Conservation (phyloP, 2,113 vertebrate genomes). For the Papio anubis region DNA sequence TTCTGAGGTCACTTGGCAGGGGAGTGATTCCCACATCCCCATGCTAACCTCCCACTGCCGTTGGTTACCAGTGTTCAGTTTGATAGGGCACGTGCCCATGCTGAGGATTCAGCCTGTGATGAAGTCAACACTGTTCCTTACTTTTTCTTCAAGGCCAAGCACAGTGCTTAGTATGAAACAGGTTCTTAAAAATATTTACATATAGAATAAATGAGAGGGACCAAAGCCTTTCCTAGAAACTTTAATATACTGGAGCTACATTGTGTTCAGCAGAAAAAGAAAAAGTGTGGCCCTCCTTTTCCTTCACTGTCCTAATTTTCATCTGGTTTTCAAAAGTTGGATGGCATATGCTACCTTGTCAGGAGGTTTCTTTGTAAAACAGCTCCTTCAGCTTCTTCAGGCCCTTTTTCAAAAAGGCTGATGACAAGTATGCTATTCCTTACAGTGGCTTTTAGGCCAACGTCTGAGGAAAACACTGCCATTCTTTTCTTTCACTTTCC, state of each 20-base stretch:
- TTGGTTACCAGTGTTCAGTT: background rate
- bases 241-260: fast-evolving
- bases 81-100: too few relatives aligned
- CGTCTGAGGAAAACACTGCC: background rate
- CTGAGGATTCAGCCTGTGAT: fast-evolving
- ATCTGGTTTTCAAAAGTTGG: background rate
- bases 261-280: background rate
- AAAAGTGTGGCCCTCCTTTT: background rate
- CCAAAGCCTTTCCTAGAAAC: background rate
- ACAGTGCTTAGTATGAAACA: background rate
- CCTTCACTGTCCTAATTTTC: background rate
- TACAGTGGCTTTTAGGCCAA: background rate
- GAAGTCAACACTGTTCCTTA: background rate
- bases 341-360: background rate
- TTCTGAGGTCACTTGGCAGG: background rate
- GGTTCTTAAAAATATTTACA: background rate
- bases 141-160: background rate
- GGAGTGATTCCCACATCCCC: too few relatives aligned
- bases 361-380: background rate
- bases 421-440: background rate
- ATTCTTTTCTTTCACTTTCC: background rate
- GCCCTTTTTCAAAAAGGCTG: background rate
- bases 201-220: background rate
- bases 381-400: background rate
- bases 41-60: too few relatives aligned